Evolutionary conservation across 2,113 vertebrate genomes (phyloP).

Genomic region (Podarcis muralis): DNA sequence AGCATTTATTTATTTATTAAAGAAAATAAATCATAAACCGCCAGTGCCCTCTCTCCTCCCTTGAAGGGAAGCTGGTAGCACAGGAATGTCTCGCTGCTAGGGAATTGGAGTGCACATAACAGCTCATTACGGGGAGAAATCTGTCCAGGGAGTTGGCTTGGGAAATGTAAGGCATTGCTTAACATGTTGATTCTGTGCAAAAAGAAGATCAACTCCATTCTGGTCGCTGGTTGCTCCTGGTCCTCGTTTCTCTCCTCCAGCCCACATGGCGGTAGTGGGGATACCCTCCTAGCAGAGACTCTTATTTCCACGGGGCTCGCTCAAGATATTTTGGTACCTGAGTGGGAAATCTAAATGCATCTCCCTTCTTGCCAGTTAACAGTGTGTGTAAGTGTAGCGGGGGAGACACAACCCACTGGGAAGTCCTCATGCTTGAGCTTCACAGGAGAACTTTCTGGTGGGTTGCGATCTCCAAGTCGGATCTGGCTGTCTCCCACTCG

Average conservation of each 20-base stretch:
- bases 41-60: not conserved
- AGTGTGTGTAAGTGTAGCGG: not conserved
- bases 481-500: not conserved
- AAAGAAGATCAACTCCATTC: not conserved
- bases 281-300: not conserved
- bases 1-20: not conserved
- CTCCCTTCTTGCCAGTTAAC: not conserved
- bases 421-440: not conserved
- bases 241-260: not conserved
- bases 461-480: not conserved
- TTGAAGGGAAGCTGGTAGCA: not conserved
- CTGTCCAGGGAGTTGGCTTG: rapidly evolving
- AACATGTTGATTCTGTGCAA: not conserved
- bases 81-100: not conserved
- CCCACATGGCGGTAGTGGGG: not conserved
- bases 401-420: too few relatives aligned
- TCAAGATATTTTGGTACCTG: not conserved
- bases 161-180: not conserved
- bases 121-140: not conserved
- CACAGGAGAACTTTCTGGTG: not conserved
- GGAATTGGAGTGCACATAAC: not conserved
- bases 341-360: not conserved
- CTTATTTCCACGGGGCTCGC: not conserved
- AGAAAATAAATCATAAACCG: not conserved
- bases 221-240: not conserved